Evolutionary conservation across 2,888 invertebrate genomes (phyloP).

Genomic region (Dicroscelio sp.): DNA sequence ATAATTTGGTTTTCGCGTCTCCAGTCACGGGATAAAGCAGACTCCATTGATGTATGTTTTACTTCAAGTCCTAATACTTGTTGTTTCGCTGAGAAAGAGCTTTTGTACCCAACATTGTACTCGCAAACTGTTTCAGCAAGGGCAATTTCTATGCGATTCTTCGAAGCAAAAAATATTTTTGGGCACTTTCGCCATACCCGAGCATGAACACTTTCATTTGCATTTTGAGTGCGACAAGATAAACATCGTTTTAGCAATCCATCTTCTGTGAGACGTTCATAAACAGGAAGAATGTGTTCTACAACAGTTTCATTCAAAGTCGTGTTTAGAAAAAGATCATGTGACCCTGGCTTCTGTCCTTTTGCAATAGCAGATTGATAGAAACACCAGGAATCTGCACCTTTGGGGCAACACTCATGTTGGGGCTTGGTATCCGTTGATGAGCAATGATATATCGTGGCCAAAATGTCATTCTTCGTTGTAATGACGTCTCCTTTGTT

Average conservation of each 20-base stretch:
- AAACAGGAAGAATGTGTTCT: slow-evolving; percentile 58
- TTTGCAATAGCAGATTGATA: slow-evolving; percentile 36
- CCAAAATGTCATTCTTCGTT: slow-evolving; percentile 1
- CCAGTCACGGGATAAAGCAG: not conserved
- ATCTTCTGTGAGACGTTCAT: slow-evolving; percentile 53
- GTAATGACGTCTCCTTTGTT: not conserved
- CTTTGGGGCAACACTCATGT: slow-evolving; percentile 1
- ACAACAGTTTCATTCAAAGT: slow-evolving; percentile 33
- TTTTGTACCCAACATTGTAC: slow-evolving; percentile 24
- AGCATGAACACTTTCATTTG: slow-evolving; percentile 32
- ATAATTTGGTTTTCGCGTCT: slow-evolving; percentile 8
- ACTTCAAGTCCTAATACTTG: slow-evolving; percentile 19
- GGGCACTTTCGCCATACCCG: slow-evolving; percentile 47
- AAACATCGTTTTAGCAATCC: slow-evolving; percentile 45
- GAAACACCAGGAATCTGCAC: slow-evolving; percentile 38
- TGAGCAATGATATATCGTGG: slow-evolving; percentile 31
- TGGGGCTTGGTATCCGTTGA: slow-evolving; percentile 29
- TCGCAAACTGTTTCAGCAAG: slow-evolving; percentile 49
- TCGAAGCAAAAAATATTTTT: slow-evolving; percentile 40
- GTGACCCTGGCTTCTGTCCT: slow-evolving; percentile 36
- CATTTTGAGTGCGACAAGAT: slow-evolving; percentile 44
- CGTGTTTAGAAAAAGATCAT: slow-evolving; percentile 13
- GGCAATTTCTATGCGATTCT: slow-evolving; percentile 43
- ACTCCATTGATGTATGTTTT: not conserved
- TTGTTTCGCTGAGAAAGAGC: not conserved